Evolutionary conservation across 2,113 vertebrate species (phyloP), one percentile per base, ranked within the genome.

Genomic region (Trichechus manatus): DNA sequence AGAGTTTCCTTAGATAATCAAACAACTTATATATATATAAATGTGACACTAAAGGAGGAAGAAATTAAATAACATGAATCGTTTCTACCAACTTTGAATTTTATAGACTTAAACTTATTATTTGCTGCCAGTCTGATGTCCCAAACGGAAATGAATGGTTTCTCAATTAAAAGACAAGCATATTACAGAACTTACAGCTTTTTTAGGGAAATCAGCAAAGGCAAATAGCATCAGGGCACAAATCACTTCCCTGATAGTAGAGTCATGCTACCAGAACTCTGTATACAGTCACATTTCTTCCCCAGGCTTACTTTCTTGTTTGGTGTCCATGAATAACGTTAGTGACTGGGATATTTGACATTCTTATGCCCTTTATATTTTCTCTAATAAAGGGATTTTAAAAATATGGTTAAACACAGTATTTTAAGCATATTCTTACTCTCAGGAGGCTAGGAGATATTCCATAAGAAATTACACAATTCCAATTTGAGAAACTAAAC

Each of bases 51-150:
- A 59, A 78, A 82, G 23, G 19, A 77, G 19, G 23, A 82, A 20
- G 25, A 85, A 92, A 50, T 72, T 72, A 91, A 89, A 77, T 75
- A 93, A 56, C 29, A 79, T 47, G 50, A 93, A 66, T 91, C 50
- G 27, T 56, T 74, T 87, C 90, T 75, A 89, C n/a, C 61, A 91
- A 74, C 59, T 68, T 31, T 94, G 36, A 87, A 25, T 74, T 59
- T 78, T 66, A 75, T 44, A 61, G 50, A 95, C 15, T 83, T 84
- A 66, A 75, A 23, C 59, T 83, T 92, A 63, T 63, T 94, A 92
- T 70, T 94, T 90, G 75, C 25, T 90, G 44, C 33, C 39, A 87
- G 44, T 89, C 31, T 93, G 4, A 74, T 42, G 64, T 86, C 17
- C 44, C 36, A 87, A 72, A 90, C 66, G 17, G 29, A 87, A 79